Evolutionary conservation across 2,113 vertebrate species (phyloP).

Genomic region (Irena cyanogastra): DNA sequence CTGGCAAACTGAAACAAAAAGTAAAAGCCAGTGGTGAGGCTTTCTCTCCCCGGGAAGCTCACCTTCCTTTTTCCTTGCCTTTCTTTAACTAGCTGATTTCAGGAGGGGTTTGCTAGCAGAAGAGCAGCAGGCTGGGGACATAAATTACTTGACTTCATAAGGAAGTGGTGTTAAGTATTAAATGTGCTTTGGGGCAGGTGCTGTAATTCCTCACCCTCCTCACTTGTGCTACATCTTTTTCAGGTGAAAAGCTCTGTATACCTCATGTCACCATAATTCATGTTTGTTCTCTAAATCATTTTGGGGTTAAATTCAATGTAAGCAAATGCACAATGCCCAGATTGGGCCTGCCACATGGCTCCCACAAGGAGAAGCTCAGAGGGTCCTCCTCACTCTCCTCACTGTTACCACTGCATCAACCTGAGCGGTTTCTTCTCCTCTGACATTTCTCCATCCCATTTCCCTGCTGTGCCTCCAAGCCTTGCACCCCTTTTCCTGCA

Average conservation of each 20-base stretch:
- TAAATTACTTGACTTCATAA: not conserved
- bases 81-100: not conserved
- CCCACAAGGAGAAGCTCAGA: not conserved
- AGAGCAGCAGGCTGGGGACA: not conserved
- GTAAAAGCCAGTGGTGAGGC: not conserved
- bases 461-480: not conserved
- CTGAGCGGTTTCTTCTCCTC: not conserved
- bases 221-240: not conserved
- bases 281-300: not conserved
- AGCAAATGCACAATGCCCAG: not conserved
- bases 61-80: not conserved
- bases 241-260: not conserved
- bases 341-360: not conserved
- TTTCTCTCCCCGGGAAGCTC: not conserved
- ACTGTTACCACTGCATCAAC: not conserved
- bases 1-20: conserved; percentile 21
- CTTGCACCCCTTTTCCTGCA: not conserved
- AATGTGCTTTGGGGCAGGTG: not conserved
- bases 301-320: not conserved
- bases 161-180: not conserved
- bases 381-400: not conserved
- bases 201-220: not conserved
- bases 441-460: not conserved
- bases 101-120: not conserved
- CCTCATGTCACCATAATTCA: not conserved